phyloP scores from a whole-genome alignment of 2,113 vertebrate species.

The Piaya cayana region DNA sequence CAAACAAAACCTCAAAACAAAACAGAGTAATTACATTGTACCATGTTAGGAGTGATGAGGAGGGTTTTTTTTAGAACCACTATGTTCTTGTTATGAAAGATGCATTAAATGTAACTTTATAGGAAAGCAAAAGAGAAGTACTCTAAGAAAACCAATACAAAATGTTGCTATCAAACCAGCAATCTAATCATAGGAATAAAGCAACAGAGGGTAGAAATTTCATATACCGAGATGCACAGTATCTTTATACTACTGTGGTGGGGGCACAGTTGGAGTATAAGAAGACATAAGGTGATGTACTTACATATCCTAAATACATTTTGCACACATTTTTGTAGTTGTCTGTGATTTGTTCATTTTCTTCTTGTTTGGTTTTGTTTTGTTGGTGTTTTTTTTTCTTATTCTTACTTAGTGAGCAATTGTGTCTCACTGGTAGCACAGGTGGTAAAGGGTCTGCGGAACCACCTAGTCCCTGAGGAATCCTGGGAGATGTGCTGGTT shows the following conservation, averaged over 20 bases:
- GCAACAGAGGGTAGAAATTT: not conserved
- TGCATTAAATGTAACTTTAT: not conserved
- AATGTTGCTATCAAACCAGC: not conserved
- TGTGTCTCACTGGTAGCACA: not conserved
- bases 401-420: not conserved
- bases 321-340: not conserved
- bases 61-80: not conserved
- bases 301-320: not conserved
- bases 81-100: not conserved
- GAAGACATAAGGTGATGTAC: not conserved
- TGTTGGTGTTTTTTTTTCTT: not conserved
- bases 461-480: fast-evolving
- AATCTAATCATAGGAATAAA: not conserved
- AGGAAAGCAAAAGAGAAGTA: not conserved
- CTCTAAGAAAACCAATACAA: not conserved
- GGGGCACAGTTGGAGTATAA: not conserved
- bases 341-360: not conserved
- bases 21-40: not conserved
- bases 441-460: not conserved
- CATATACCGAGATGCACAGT: not conserved
- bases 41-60: not conserved
- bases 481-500: fast-evolving
- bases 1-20: not conserved
- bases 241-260: not conserved
- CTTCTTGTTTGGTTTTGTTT: not conserved